Base-by-base conservation (phyloP, 2,888 invertebrate species). In the Tetranychus piercei region DNA sequence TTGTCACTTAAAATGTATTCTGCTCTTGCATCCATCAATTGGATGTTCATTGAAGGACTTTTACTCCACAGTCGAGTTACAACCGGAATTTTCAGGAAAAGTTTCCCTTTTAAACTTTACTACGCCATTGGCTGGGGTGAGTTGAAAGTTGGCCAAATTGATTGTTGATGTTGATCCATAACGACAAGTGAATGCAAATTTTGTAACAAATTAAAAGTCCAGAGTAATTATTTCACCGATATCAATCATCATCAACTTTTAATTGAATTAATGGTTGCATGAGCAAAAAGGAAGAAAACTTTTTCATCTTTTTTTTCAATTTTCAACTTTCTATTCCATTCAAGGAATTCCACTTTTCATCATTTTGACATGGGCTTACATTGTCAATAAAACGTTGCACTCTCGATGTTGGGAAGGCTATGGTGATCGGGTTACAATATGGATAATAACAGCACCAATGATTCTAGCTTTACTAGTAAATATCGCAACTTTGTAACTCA, bases 41-140 rank as follows among this genome's bases (percentile, higher is more conserved):
- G 86, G 86, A 87, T 86, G 86, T 82, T 86, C 77, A 85, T 86
- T 18, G 86, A 86, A 78, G 84, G 84, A 2, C 77, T 81, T 34
- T 83, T 82, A 75, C 81, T 84, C 0, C 84, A 84, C 78, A 82
- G 83, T 74, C 80, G 84, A 55, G 83, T 87, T 71, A 85, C 86
- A 0, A 83, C 85, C 0, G 84, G 85, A 64, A 85, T 86, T 0
- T 86, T 87, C 82, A 82, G 85, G 76, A 82, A 84, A 11, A 82
- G 83, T 73, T 84, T 86, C 9, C 86, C 86, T 1, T 85, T 86
- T 80, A 82, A 81, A 71, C 78, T 85, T 6, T 86, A 85, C 79
- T 83, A 85, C 78, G 79, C 82, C 67, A 83, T 86, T 74, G 87
- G 87, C 75, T 87, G 86, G 86, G 85, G 86, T 85, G 80, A 82